Conservation (phyloP, 2,797 vertebrate genomes). For the Anguilla megastoma region DNA sequence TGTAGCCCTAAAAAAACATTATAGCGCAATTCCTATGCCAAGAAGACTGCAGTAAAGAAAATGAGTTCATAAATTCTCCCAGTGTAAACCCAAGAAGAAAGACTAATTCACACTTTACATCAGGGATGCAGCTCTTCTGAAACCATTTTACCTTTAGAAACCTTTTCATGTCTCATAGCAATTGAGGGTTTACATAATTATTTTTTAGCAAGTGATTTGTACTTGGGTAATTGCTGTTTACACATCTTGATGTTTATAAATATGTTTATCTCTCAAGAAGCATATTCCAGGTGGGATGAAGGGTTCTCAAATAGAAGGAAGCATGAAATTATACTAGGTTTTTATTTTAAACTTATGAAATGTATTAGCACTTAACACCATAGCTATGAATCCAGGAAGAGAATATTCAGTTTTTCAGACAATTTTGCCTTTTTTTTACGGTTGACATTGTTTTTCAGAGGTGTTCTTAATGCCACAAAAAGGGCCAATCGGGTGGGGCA, state of each 20-base stretch:
- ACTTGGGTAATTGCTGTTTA: not conserved
- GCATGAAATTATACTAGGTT: not conserved
- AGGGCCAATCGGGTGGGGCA: constrained; percentile 88
- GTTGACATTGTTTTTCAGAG: constrained; percentile 68
- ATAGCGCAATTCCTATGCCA: not conserved
- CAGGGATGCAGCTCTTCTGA: not conserved
- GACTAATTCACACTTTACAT: not conserved
- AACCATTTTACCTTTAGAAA: not conserved
- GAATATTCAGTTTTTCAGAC: not conserved
- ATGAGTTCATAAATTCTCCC: not conserved
- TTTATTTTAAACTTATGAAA: not conserved
- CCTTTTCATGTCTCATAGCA: not conserved
- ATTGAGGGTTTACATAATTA: not conserved
- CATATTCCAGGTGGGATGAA: not conserved
- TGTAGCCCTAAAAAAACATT: not conserved
- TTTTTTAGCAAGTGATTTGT: not conserved
- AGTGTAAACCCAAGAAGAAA: not conserved
- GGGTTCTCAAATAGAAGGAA: not conserved
- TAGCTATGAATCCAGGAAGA: not conserved
- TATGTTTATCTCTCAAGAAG: not conserved
- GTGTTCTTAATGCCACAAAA: constrained; percentile 89
- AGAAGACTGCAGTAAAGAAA: not conserved
- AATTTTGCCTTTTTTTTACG: not conserved
- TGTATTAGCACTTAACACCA: not conserved
- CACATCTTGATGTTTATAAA: not conserved